Evolutionary conservation across 2,797 vertebrate species (phyloP).

Genomic region (Galagoides demidoff): DNA sequence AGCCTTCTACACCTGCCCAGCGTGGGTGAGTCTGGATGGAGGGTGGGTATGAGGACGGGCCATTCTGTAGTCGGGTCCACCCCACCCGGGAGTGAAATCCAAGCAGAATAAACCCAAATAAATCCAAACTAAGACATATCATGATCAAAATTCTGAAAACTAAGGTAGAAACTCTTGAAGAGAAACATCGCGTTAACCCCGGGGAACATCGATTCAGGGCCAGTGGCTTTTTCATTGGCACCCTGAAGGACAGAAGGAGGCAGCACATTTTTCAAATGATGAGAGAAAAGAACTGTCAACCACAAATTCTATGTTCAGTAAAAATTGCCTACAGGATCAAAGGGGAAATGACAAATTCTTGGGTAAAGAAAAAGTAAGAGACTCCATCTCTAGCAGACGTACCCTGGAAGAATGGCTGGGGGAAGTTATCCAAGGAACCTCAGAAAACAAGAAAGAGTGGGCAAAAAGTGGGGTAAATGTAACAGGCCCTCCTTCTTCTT

Average conservation of each 20-base stretch:
- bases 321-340: background rate
- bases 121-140: background rate
- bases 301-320: background rate
- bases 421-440: background rate
- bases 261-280: background rate
- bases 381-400: background rate
- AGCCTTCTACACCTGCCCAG: background rate
- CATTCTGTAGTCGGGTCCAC: fast-evolving
- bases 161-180: background rate
- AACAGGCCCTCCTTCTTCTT: background rate
- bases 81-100: background rate
- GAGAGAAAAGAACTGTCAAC: background rate
- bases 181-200: background rate
- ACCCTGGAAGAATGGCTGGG: background rate
- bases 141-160: background rate
- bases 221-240: background rate
- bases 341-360: background rate
- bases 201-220: background rate
- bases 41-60: no score
- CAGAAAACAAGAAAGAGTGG: background rate
- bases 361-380: background rate
- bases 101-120: background rate
- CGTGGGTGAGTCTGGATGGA: fast-evolving
- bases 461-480: background rate
- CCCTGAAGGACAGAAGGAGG: background rate